phyloP scores from a whole-genome alignment of 2,797 vertebrate species.

The Coreius guichenoti region DNA sequence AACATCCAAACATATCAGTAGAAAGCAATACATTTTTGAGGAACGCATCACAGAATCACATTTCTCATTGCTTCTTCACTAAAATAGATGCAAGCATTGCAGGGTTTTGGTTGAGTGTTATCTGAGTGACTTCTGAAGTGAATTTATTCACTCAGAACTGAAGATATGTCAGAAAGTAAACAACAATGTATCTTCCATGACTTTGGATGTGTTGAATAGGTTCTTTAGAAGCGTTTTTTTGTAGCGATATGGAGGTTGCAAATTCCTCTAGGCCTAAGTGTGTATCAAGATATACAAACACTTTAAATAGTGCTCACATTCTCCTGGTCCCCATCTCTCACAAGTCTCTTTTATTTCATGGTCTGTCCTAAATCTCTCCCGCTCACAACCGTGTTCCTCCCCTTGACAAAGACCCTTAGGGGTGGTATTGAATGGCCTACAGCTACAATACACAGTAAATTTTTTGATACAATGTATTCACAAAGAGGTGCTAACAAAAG shows the following conservation, averaged over 20 bases:
- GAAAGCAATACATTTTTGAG: background rate
- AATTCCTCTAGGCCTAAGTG: constrained; percentile 62
- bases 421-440: constrained; percentile 77
- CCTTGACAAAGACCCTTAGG: constrained; percentile 78
- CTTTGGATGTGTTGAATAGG: constrained; percentile 53
- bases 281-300: constrained; percentile 44
- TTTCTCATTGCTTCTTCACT: background rate
- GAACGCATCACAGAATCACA: constrained; percentile 1
- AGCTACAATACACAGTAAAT: constrained; percentile 84
- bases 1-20: background rate
- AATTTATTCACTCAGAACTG: background rate
- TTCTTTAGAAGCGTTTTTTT: constrained; percentile 68
- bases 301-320: constrained; percentile 47
- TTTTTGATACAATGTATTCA: constrained; percentile 80
- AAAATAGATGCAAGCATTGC: background rate
- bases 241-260: constrained; percentile 72
- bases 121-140: background rate
- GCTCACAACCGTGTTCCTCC: constrained; percentile 74
- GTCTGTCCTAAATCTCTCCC: constrained; percentile 80
- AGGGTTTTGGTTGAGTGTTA: background rate
- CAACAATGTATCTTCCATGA: background rate
- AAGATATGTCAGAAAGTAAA: background rate
- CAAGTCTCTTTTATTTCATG: constrained; percentile 74
- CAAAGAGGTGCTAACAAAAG: constrained; percentile 81
- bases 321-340: constrained; percentile 35